Evolutionary conservation across 2,888 invertebrate genomes (phyloP).

Genomic region (Boloria euphrosyne): DNA sequence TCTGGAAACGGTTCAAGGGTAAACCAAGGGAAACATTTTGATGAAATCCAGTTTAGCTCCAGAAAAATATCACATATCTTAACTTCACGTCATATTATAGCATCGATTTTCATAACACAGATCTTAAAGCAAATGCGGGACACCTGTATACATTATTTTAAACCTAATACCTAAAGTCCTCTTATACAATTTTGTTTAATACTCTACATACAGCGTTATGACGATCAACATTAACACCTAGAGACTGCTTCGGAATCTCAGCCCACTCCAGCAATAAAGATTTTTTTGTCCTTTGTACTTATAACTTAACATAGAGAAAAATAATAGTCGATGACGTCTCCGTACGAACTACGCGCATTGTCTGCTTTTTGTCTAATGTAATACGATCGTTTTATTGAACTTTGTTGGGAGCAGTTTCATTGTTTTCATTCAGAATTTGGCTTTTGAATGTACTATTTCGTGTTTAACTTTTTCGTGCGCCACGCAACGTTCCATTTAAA

Average conservation of each 20-base stretch:
- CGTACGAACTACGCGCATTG: constrained; percentile 19
- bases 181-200: no score
- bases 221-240: constrained; percentile 13
- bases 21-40: no score
- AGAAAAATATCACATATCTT: no score
- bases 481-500: no score
- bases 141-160: no score
- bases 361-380: constrained; percentile 26
- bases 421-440: constrained; percentile 10
- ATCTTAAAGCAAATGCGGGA: no score
- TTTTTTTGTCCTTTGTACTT: constrained; percentile 57
- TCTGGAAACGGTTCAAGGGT: no score
- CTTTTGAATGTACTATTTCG: not conserved
- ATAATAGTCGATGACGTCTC: constrained; percentile 30
- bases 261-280: constrained; percentile 62
- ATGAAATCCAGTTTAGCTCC: no score
- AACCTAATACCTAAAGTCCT: no score
- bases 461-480: no score
- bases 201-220: not conserved
- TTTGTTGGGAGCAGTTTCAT: constrained; percentile 8
- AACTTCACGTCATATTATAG: no score
- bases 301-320: constrained; percentile 39
- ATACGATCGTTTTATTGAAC: constrained; percentile 21
- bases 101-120: no score
- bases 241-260: constrained; percentile 35